These are phyloP conservation scores for Hypomesus transpacificus DNA, from an alignment of 2,113 vertebrate genomes.

Conservation along the genomic window DNA sequence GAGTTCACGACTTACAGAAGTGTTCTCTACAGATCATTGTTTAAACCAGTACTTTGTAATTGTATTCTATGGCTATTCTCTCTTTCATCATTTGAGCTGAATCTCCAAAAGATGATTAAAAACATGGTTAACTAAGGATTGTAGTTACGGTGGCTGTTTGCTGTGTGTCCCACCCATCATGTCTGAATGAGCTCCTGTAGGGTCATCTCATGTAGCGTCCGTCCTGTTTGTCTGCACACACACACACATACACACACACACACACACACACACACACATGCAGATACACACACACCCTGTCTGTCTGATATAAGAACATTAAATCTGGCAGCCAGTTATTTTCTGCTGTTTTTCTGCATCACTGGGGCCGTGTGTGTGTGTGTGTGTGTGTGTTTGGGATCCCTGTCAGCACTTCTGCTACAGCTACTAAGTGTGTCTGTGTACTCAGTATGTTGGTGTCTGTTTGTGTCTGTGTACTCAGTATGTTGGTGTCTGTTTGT, in stretches of 20 bases:
- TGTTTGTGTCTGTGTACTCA: background rate
- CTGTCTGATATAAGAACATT: background rate
- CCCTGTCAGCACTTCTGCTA: too few species aligned
- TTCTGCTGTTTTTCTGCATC: background rate
- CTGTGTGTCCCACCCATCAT: background rate
- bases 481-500: background rate
- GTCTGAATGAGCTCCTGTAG: background rate
- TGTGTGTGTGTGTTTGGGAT: slow-evolving; percentile 3
- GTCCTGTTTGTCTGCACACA: background rate
- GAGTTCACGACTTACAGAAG: background rate
- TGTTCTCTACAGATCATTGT: background rate
- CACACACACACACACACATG: background rate
- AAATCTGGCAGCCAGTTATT: background rate
- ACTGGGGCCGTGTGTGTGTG: background rate
- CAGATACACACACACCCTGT: background rate
- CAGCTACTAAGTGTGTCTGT: background rate
- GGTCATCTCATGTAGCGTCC: too few species aligned
- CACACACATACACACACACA: background rate
- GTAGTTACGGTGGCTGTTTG: too few species aligned
- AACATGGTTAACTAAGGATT: too few species aligned
- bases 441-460: background rate
- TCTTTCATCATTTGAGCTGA: background rate
- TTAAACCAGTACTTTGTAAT: background rate
- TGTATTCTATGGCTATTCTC: background rate
- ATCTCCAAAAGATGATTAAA: background rate